Conservation (phyloP, 1,140 invertebrate genomes). For the Drosophila lacteicornis region DNA sequence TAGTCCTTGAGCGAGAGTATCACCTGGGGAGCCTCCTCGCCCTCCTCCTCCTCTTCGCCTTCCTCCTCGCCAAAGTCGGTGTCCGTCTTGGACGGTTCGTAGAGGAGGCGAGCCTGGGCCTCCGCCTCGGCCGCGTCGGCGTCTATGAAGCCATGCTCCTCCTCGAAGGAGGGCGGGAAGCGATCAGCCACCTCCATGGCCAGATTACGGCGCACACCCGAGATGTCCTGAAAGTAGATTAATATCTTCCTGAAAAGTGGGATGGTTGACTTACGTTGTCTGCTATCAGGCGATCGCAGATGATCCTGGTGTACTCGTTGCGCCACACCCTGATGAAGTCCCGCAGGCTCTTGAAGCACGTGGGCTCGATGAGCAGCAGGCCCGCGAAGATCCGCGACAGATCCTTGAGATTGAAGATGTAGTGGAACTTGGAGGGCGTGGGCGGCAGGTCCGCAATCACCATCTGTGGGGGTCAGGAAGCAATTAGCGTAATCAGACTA, state of each 20-base stretch:
- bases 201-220: constrained; percentile 84
- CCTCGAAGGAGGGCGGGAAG: constrained; percentile 85
- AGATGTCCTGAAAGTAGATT: constrained; percentile 58
- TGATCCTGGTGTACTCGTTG: constrained; percentile 94
- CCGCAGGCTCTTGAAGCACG: constrained; percentile 88
- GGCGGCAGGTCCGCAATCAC: constrained; percentile 92
- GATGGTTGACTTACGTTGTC: constrained; percentile 53
- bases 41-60: constrained; percentile 62
- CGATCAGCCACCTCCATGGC: constrained; percentile 85
- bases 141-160: constrained; percentile 70
- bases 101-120: constrained; percentile 57
- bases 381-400: constrained; percentile 93
- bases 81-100: constrained; percentile 47
- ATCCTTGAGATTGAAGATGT: constrained; percentile 97
- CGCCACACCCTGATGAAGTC: constrained; percentile 94
- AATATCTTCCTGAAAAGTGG: not conserved
- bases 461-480: constrained; percentile 84
- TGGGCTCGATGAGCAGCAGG: constrained; percentile 90
- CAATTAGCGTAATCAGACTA: constrained; percentile 64
- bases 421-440: constrained; percentile 96
- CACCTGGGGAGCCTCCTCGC: constrained; percentile 34
- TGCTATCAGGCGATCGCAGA: constrained; percentile 93
- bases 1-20: constrained; percentile 70
- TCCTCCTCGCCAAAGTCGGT: constrained; percentile 41
- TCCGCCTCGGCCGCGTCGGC: constrained; percentile 58